Conservation (phyloP, 2,113 vertebrate species). For the Geococcyx californianus region DNA sequence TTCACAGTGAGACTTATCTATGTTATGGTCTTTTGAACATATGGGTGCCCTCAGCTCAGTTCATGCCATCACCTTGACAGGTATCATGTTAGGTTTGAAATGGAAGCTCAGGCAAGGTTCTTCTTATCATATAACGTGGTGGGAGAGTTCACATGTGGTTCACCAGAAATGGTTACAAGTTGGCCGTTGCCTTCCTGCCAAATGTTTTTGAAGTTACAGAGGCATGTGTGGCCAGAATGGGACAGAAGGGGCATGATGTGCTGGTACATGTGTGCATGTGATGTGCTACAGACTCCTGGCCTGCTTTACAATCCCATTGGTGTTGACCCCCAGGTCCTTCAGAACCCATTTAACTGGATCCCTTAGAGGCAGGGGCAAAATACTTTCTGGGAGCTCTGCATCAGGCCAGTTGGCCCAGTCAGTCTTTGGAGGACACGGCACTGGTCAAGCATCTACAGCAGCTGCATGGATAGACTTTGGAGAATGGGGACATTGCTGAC, state of each 20-base stretch:
- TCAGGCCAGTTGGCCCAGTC: neutral
- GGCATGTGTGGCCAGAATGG: neutral
- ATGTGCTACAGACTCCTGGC: neutral
- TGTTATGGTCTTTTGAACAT: accelerated
- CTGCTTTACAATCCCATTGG: neutral
- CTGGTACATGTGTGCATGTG: neutral
- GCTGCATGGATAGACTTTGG: neutral
- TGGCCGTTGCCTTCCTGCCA: neutral
- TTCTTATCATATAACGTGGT: neutral
- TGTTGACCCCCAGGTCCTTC: neutral
- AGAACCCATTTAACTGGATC: neutral
- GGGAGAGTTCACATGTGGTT: neutral
- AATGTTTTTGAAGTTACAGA: neutral
- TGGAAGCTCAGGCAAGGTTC: neutral
- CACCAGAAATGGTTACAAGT: neutral
- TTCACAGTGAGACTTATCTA: neutral
- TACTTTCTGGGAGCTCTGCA: accelerated
- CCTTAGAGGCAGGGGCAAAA: neutral
- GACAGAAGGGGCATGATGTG: neutral
- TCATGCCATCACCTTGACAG: neutral
- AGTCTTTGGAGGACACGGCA: neutral
- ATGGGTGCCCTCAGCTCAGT: neutral
- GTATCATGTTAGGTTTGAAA: neutral
- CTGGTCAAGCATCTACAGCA: neutral
- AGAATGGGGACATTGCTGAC: neutral